A percentile compares a stretch with the other conserved stretches of the same genome.
Evolutionary conservation across 2,888 invertebrate species (phyloP).

Genomic region (Drosophila birchii): DNA sequence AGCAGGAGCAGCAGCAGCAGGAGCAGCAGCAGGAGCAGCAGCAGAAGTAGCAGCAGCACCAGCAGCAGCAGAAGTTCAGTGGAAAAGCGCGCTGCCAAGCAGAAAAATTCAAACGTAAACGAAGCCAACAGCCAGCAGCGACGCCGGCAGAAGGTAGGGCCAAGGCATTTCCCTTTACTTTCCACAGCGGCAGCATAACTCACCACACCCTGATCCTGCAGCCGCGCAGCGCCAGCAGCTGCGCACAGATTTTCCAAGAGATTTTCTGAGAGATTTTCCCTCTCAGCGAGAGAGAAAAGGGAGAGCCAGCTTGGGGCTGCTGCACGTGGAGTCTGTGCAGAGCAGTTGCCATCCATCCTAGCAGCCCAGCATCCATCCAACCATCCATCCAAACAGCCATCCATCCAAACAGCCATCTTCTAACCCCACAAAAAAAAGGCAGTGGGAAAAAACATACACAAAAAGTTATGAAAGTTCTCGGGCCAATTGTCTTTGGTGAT

Average conservation of each 20-base stretch:
- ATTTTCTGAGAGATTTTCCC: constrained; percentile 1
- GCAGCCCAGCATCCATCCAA: constrained; percentile 11
- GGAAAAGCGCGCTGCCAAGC: constrained; percentile 45
- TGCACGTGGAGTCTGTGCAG: constrained; percentile 53
- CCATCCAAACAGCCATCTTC: constrained; percentile 9
- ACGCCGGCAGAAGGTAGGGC: constrained; percentile 71
- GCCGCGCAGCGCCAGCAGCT: constrained; percentile 48
- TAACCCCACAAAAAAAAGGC: constrained; percentile 16
- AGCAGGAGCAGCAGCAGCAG: constrained; percentile 26
- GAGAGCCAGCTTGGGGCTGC: constrained; percentile 24
- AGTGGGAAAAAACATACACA: constrained; percentile 47
- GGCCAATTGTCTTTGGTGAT: constrained; percentile 65
- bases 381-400: constrained; percentile 13
- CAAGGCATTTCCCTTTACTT: constrained; percentile 45
- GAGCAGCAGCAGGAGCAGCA: constrained; percentile 50
- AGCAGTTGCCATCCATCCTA: constrained; percentile 18
- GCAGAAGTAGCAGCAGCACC: constrained; percentile 25
- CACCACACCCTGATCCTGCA: constrained; percentile 84
- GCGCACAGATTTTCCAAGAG: constrained; percentile 32
- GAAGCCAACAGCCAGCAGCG: constrained; percentile 50
- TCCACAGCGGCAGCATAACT: constrained; percentile 72
- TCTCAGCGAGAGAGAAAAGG: constrained; percentile 13
- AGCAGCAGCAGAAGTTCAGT: constrained; percentile 28
- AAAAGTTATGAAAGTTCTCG: constrained; percentile 65
- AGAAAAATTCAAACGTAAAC: constrained; percentile 36